Evolutionary conservation across 2,888 invertebrate genomes (phyloP), one percentile per base, ranked within the genome.

Genomic region (Lacanobia oleracea): DNA sequence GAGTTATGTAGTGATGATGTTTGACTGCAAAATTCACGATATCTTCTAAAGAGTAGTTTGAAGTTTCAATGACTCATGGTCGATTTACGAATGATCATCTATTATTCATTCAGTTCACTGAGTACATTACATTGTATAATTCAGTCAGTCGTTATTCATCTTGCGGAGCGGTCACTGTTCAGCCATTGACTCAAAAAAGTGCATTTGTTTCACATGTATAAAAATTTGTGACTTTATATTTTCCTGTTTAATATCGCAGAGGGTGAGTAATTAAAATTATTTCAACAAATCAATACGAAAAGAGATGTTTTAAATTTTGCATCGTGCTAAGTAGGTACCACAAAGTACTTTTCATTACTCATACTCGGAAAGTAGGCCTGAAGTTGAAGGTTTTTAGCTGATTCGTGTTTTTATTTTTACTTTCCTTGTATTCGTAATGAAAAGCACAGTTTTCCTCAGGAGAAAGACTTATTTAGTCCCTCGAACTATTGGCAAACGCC

Each of bases 191-290:
- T 56, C 16, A 1, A 45, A 77, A 23, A 67, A 62, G 23, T 71
- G 16, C 0, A 16, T 27, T 27, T 57, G 6, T 33, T 33, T 6
- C 33, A 33, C 5, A 33, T 6, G 2, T 33, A 33, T 33, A 45
- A 21, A 1, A 68, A 33, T 12, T 18, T 18, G 70, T 77, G 56
- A 77, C 57, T 77, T 77, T 48, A 14, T 53, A 65, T 23, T 5
- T 12, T 37, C 18, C 7, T 12, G 6, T 45, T n/a, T 7, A 21
- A 14, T 27, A 56, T n/a, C 1, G 16, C 4, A 40, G 12, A 37
- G 37, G 77, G 72, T 72, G 43, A 72, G 72, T 67, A 60, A 23
- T 40, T 59, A 33, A 33, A 10, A 7, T 18, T 56, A 37, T n/a
- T 37, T 12, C 5, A 33, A 23, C 4, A 1, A 65, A 64, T 2